These are phyloP conservation scores for Pangasius djambal DNA, from an alignment of 2,797 vertebrate genomes.

Conservation along the genomic window DNA sequence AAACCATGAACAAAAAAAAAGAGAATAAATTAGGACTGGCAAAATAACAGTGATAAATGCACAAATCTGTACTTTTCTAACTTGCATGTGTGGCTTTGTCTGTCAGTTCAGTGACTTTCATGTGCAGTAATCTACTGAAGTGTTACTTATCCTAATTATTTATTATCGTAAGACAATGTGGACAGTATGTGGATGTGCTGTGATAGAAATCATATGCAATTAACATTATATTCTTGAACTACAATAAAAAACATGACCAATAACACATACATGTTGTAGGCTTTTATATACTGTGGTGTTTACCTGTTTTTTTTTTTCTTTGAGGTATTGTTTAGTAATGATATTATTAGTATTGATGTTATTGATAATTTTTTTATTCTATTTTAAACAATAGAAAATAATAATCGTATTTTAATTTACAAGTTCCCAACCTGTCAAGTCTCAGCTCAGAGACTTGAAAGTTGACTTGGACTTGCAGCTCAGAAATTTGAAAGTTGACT, in stretches of 20 bases:
- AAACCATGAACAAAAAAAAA: neutral
- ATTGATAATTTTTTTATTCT: neutral
- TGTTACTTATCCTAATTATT: neutral
- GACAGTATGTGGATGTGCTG: neutral
- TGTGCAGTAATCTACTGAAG: neutral
- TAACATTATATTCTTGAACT: neutral
- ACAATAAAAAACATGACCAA: neutral
- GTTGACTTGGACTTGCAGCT: neutral
- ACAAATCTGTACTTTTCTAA: neutral
- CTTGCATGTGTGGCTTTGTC: neutral
- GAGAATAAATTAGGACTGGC: neutral
- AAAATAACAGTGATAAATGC: neutral
- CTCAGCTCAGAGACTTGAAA: neutral
- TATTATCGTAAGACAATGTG: neutral
- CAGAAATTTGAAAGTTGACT: neutral
- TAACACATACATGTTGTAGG: too few relatives aligned
- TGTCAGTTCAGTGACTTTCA: neutral
- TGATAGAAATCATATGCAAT: neutral
- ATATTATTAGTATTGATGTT: neutral
- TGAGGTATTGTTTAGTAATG: neutral
- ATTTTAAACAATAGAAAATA: neutral
- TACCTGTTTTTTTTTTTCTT: neutral
- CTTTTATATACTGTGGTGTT: too few relatives aligned
- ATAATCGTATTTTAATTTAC: neutral
- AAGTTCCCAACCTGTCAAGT: neutral